These are phyloP conservation scores for Ametastegia equiseti DNA, from an alignment of 2,888 invertebrate genomes.

Conservation along the genomic window DNA sequence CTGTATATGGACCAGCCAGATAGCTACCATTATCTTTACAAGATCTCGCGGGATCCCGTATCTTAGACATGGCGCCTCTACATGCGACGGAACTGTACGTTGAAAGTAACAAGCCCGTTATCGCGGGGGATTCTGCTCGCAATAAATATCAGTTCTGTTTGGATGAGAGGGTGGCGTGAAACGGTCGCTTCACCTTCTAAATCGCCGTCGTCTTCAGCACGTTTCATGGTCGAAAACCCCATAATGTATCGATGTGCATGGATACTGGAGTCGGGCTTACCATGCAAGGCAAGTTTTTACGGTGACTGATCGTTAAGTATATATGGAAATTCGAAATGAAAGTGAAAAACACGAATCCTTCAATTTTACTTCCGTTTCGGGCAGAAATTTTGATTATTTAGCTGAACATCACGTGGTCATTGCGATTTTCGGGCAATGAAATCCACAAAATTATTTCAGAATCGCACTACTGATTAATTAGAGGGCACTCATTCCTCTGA, in stretches of 20 bases:
- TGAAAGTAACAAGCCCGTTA: slow-evolving; percentile 64
- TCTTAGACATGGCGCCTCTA: slow-evolving; percentile 49
- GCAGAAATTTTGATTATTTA: not conserved
- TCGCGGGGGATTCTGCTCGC: slow-evolving; percentile 54
- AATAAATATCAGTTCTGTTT: slow-evolving; percentile 34
- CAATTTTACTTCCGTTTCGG: not conserved
- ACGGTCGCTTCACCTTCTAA: slow-evolving; percentile 36
- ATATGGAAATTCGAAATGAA: slow-evolving; percentile 11
- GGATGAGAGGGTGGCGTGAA: slow-evolving; percentile 42
- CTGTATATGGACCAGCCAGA: slow-evolving; percentile 37
- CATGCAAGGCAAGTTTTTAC: not conserved
- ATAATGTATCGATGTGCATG: not conserved
- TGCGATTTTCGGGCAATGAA: not conserved
- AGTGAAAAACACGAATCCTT: not conserved
- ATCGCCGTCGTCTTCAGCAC: not conserved
- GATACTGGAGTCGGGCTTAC: not conserved
- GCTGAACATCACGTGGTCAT: not conserved
- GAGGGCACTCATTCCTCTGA: not conserved
- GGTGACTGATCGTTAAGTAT: slow-evolving; percentile 17
- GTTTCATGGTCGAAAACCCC: not conserved
- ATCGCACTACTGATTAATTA: not conserved
- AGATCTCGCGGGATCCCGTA: slow-evolving; percentile 60
- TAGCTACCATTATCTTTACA: slow-evolving; percentile 54
- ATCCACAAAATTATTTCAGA: not conserved
- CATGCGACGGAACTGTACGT: slow-evolving; percentile 59